Evolutionary conservation across 2,113 vertebrate species (phyloP).

Genomic region (Vicugna pacos): DNA sequence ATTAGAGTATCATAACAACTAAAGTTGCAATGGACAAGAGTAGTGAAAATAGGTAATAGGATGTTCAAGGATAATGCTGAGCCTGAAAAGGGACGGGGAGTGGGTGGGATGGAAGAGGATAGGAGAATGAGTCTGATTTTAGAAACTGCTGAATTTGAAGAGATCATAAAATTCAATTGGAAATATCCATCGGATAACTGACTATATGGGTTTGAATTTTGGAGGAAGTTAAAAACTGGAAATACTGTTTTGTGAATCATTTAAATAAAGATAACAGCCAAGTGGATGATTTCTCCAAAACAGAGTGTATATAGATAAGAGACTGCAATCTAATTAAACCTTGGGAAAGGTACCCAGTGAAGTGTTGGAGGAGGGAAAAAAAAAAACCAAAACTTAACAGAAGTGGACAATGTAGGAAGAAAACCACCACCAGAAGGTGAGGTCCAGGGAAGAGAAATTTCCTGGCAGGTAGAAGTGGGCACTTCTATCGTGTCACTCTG

Average conservation of each 20-base stretch:
- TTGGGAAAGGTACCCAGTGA: neutral
- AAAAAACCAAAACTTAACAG: neutral
- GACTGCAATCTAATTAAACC: neutral
- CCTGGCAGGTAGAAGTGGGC: neutral
- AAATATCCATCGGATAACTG: neutral
- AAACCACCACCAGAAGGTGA: neutral
- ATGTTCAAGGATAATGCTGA: neutral
- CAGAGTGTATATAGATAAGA: neutral
- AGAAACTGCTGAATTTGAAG: slow-evolving; percentile 1
- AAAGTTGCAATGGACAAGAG: neutral
- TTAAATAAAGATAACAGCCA: neutral
- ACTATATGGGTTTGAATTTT: neutral
- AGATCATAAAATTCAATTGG: neutral
- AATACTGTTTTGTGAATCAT: neutral
- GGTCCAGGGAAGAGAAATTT: neutral
- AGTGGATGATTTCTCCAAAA: neutral
- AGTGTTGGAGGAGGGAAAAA: neutral
- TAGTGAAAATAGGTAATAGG: neutral
- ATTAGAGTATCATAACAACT: neutral
- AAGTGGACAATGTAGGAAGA: neutral
- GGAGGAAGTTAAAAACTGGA: neutral
- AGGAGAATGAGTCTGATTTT: neutral
- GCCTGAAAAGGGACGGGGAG: neutral
- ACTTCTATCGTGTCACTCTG: neutral
- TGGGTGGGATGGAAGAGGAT: neutral